Percentiles rank a stretch among this genome's conserved stretches.
Evolutionary conservation across 2,113 vertebrate species (phyloP).

Genomic region (Zingel zingel): DNA sequence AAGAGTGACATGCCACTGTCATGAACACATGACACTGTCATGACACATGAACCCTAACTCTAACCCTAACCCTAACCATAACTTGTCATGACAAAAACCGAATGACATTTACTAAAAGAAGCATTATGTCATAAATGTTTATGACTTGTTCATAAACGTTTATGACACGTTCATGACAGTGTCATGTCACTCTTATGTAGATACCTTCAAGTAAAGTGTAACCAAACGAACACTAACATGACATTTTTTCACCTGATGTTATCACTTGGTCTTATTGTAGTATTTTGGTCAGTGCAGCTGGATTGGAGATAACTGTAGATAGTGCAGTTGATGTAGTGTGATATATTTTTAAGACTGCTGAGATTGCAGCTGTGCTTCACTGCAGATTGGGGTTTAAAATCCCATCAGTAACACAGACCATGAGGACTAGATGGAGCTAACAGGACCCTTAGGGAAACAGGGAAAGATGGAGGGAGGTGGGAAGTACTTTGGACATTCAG

Average conservation of each 20-base stretch:
- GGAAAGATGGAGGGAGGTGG: conserved; percentile 29
- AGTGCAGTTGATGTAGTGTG: conserved; percentile 18
- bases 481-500: conserved; percentile 37
- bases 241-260: conserved; percentile 18
- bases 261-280: neutral
- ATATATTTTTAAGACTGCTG: conserved; percentile 22
- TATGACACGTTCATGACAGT: too few relatives aligned
- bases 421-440: conserved; percentile 48
- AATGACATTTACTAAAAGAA: too few relatives aligned
- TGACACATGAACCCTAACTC: too few relatives aligned
- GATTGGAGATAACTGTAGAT: neutral
- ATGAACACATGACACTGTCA: too few relatives aligned
- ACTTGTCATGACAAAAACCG: too few relatives aligned
- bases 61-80: too few relatives aligned
- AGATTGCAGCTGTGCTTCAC: conserved; percentile 33
- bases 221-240: neutral
- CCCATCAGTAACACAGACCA: conserved; percentile 29
- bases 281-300: conserved; percentile 1
- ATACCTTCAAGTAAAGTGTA: too few relatives aligned
- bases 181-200: too few relatives aligned
- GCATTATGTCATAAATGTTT: too few relatives aligned
- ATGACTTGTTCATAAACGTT: too few relatives aligned
- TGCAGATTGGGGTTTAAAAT: conserved; percentile 42
- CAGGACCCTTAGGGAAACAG: conserved; percentile 42
- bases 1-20: too few relatives aligned